phyloP scores from a whole-genome alignment of 2,888 invertebrate genomes.

The Spilarctia lutea region DNA sequence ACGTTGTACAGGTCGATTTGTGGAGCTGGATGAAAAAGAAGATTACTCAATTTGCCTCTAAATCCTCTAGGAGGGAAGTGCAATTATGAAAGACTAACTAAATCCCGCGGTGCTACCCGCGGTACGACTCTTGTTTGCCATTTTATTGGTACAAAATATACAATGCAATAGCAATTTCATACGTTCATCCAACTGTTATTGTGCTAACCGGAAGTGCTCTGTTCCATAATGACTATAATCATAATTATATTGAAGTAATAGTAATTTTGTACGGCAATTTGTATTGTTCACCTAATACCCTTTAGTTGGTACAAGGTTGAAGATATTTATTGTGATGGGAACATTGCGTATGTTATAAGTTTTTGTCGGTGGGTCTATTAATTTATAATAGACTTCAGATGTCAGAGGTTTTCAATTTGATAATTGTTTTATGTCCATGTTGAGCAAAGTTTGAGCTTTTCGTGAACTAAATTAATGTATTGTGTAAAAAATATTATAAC shows the following conservation, averaged over 20 bases:
- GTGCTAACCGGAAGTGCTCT: slow-evolving; percentile 29
- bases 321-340: slow-evolving; percentile 10
- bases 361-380: not conserved
- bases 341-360: not conserved
- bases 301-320: slow-evolving; percentile 26
- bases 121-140: not conserved
- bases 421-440: not conserved
- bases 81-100: no score
- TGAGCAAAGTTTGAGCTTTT: not conserved
- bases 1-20: slow-evolving; percentile 82
- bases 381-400: not conserved
- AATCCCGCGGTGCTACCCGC: no score
- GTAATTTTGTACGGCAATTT: slow-evolving; percentile 39
- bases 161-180: slow-evolving; percentile 1
- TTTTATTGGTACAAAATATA: not conserved
- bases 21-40: slow-evolving; percentile 66
- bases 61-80: not conserved
- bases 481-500: no score
- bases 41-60: not conserved
- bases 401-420: not conserved
- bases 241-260: slow-evolving; percentile 31
- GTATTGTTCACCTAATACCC: slow-evolving; percentile 31
- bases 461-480: not conserved
- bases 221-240: slow-evolving; percentile 27
- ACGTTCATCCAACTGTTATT: slow-evolving; percentile 20